Conservation (phyloP, 2,888 invertebrate genomes). For the Ophonus ardosiacus region DNA sequence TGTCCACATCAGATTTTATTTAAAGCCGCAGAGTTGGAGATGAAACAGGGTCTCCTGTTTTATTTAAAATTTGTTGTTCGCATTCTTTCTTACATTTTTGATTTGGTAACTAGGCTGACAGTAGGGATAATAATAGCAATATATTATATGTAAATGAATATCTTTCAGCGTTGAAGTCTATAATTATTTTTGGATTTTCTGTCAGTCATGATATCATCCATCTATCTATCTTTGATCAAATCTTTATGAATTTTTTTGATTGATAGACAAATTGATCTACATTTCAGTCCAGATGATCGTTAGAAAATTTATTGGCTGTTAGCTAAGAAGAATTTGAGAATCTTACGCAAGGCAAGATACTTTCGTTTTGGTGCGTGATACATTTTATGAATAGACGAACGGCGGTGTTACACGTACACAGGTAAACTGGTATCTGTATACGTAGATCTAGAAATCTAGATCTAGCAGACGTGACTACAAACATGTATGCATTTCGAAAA, state of each 20-base stretch:
- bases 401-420: neutral
- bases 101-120: too few relatives aligned
- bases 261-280: neutral
- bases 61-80: too few relatives aligned
- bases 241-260: neutral
- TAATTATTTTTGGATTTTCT: neutral
- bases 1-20: too few relatives aligned
- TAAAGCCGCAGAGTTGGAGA: too few relatives aligned
- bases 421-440: neutral
- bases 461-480: neutral
- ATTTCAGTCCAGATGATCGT: constrained; percentile 2
- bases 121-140: too few relatives aligned
- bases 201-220: too few relatives aligned
- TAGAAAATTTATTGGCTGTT: constrained; percentile 25
- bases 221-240: too few relatives aligned
- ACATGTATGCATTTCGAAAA: neutral
- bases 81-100: too few relatives aligned
- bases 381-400: neutral
- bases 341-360: constrained; percentile 29
- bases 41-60: too few relatives aligned
- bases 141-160: too few relatives aligned
- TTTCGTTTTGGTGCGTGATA: constrained; percentile 49
- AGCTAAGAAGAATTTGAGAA: constrained; percentile 31
- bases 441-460: neutral
- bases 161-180: neutral